Base-by-base conservation (phyloP, 2,888 invertebrate genomes). In the Aspidiotus destructor region DNA sequence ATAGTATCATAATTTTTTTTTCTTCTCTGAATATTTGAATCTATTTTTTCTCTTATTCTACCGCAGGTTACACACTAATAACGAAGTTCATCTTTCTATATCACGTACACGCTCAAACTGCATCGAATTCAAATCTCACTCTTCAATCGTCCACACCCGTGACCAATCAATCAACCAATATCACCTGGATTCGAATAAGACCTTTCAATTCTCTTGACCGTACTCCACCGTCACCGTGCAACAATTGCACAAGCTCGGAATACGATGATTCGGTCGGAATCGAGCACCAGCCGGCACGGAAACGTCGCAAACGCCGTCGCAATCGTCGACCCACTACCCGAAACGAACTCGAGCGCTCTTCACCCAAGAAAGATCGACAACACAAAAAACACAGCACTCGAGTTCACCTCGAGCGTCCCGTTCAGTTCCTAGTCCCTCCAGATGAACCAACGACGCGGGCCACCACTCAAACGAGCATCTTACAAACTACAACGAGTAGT, bases 311-410 rank as follows among this genome's bases (percentile, higher is more conserved):
- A 58, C 65, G 65, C 8, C 40, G 65, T 16, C 65, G 65, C 5
- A 65, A 65, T 57, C 57, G 55, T n/a, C 17, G 13, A 28, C 40
- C 58, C 2, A 6, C 17, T 1, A 13, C 58, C 28, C 28, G 2
- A 16, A 10, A 40, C 9, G 17, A 44, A 8, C 57, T 42, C 41
- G 16, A 60, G 40, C 60, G 41, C n/a, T 55, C 41, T 10, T 2
- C 15, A 8, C 41, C 11, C 17, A 40, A 41, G 2, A 28, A 60
- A 2, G 16, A 60, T 28, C 54, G 62, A 8, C 15, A 70, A n/a
- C 15, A 70, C 13, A 71, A 73, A 55, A 69, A 73, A 41, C 71
- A 73, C 60, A 73, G 73, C 54, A 73, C 72, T 11, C 70, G 72
- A 61, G 73, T 72, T 8, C 62, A 69, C n/a, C 61, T 64, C 16